Evolutionary conservation across 2,888 invertebrate genomes (phyloP).

Genomic region (Stenurella melanura): DNA sequence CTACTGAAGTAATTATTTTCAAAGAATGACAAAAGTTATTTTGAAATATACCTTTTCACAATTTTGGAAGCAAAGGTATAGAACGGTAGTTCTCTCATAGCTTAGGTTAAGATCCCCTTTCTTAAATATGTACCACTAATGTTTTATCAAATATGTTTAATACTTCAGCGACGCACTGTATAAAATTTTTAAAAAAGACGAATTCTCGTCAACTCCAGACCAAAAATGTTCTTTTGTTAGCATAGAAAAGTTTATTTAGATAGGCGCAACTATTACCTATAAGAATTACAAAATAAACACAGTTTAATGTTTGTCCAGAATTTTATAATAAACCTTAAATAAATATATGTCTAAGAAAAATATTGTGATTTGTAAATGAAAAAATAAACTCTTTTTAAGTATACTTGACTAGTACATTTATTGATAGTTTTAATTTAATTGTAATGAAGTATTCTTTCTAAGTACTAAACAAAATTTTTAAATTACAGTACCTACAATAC

Average conservation of each 20-base stretch:
- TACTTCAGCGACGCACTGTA: too few relatives aligned
- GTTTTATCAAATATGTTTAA: too few relatives aligned
- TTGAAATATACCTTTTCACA: too few relatives aligned
- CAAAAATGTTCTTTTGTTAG: background rate
- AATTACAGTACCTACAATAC: conserved; percentile 49
- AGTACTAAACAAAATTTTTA: conserved; percentile 49
- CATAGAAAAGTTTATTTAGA: background rate
- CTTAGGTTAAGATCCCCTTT: too few relatives aligned
- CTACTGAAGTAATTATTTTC: too few relatives aligned
- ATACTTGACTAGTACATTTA: conserved; percentile 63
- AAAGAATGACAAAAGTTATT: too few relatives aligned
- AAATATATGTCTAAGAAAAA: conserved; percentile 33
- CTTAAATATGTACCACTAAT: too few relatives aligned
- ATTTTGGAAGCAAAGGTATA: too few relatives aligned
- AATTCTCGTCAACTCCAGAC: background rate
- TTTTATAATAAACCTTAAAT: conserved; percentile 40
- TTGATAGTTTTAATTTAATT: conserved; percentile 43
- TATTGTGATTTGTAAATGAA: conserved; percentile 58
- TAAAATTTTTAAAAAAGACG: too few relatives aligned
- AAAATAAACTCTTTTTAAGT: conserved; percentile 58
- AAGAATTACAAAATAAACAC: conserved; percentile 33
- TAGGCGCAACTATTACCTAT: background rate
- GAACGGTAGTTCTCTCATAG: too few relatives aligned
- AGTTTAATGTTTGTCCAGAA: conserved; percentile 50
- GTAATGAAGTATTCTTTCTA: conserved; percentile 47